These are phyloP conservation scores for Pipa parva DNA, from an alignment of 2,113 vertebrate species.

Conservation along the genomic window DNA sequence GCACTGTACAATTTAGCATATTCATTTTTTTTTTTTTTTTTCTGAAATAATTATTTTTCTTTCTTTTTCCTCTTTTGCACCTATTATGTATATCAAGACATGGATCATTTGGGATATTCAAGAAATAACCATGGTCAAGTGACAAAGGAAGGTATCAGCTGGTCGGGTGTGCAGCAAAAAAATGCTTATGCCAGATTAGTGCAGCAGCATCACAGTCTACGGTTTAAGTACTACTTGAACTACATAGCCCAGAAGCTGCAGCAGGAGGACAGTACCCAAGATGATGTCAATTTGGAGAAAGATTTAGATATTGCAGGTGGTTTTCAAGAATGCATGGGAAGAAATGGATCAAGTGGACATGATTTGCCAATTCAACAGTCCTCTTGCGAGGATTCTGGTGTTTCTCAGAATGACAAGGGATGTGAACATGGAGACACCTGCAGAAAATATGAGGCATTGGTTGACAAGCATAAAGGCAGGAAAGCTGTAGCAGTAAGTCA, in stretches of 20 bases:
- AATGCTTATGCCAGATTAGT: constrained; percentile 75
- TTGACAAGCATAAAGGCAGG: constrained; percentile 45
- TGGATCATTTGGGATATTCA: constrained; percentile 48
- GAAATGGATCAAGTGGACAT: constrained; percentile 53
- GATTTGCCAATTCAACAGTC: constrained; percentile 50
- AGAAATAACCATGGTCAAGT: constrained; percentile 52
- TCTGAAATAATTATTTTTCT: constrained; percentile 11
- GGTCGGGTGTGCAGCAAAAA: constrained; percentile 59
- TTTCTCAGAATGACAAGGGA: constrained; percentile 57
- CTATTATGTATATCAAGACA: constrained; percentile 43
- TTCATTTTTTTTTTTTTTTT: background rate
- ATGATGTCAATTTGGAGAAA: constrained; percentile 36
- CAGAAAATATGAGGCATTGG: constrained; percentile 43
- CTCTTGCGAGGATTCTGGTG: constrained; percentile 54
- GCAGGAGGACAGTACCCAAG: constrained; percentile 48
- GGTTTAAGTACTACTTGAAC: constrained; percentile 68
- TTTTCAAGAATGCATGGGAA: constrained; percentile 48
- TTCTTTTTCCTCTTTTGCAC: constrained; percentile 39
- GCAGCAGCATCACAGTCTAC: constrained; percentile 74
- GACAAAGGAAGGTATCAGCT: constrained; percentile 53
- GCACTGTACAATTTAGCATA: background rate
- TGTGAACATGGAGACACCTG: constrained; percentile 32
- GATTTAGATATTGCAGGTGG: constrained; percentile 52
- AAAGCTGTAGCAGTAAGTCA: constrained; percentile 53
- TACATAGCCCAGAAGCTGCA: constrained; percentile 62